Percentiles rank a stretch among this genome's conserved stretches.
Evolutionary conservation across 2,113 vertebrate genomes (phyloP).

Genomic region (Danionella cerebrum): DNA sequence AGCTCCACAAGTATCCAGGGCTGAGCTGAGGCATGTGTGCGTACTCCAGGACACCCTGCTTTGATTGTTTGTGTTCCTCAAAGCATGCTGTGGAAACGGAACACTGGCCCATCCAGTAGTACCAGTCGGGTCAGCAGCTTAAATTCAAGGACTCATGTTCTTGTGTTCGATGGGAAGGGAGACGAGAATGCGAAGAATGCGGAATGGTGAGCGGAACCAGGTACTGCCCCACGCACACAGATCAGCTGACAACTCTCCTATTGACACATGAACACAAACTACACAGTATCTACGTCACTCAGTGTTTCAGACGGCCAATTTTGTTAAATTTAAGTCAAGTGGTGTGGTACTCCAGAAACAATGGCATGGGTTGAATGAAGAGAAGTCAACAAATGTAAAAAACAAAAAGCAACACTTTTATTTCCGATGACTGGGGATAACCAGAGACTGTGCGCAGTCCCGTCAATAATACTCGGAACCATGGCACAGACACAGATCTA

Average conservation of each 20-base stretch:
- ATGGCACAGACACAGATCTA: conserved; percentile 32
- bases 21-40: conserved; percentile 36
- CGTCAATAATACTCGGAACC: conserved; percentile 5
- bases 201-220: background rate
- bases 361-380: no score
- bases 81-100: background rate
- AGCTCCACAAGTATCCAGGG: background rate
- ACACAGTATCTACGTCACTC: background rate
- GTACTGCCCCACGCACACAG: background rate
- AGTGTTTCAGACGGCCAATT: no score
- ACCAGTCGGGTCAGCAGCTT: conserved; percentile 44
- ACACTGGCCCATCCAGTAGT: conserved; percentile 22
- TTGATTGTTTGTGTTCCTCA: background rate
- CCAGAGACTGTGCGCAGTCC: conserved; percentile 34
- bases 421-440: conserved; percentile 39
- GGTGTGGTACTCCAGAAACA: no score
- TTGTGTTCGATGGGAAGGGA: background rate
- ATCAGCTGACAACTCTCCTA: background rate
- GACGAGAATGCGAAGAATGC: conserved; percentile 24
- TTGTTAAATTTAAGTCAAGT: no score
- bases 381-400: background rate
- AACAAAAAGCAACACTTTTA: conserved; percentile 43
- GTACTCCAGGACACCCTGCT: background rate
- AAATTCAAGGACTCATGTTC: background rate
- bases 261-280: background rate